Base-by-base conservation (phyloP, 2,113 vertebrate genomes). In the Ondatra zibethicus region DNA sequence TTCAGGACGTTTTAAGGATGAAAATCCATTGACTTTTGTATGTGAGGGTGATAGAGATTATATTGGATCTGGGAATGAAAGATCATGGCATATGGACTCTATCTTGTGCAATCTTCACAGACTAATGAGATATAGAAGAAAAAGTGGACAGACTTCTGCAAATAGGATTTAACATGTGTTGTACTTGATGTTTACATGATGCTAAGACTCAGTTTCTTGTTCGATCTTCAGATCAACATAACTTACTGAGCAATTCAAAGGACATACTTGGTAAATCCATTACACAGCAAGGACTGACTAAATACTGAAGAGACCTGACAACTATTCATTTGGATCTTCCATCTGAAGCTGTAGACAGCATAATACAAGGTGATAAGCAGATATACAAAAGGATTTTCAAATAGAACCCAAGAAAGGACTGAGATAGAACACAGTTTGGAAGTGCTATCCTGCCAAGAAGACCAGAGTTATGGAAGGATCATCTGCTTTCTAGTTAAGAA, bases 311-410 rank as follows among this genome's bases (percentile, higher is more conserved):
- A 4, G 58, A 89, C 31, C 91, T 91, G 9, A 27, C 13, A 25
- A 13, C 58, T 88, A 42, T 33, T 81, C 21, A 75, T 77, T 70
- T 21, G 75, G 14, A 84, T 77, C 52, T 92, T 65, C 27, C 2
- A 25, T 68, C 25, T 85, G 76, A 39, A 36, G 33, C 63, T 36
- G 36, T 5, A 78, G 13, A 27, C 7, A 89, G 36, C 50, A 6
- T 17, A 58, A 76, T 14, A 29, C 9, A 94, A 61, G 42, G 23
- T 5, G 31, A 89, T 16, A 50, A 86, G 47, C 33, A 63, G 17
- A 58, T n/a, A 90, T 17, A 86, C 10, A 85, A 80, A 66, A 55
- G 8, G 72, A 65, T 33, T 94, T 66, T 73, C 47, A 96, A 96
- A 93, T 76, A 31, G 7, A 68, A 36, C 12, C 12, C 27, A 86